Percentiles rank a stretch among this genome's conserved stretches.
These are phyloP conservation scores for Sinodicranocentrus sp. DNA, from an alignment of 2,888 invertebrate genomes.

Conservation along the genomic window DNA sequence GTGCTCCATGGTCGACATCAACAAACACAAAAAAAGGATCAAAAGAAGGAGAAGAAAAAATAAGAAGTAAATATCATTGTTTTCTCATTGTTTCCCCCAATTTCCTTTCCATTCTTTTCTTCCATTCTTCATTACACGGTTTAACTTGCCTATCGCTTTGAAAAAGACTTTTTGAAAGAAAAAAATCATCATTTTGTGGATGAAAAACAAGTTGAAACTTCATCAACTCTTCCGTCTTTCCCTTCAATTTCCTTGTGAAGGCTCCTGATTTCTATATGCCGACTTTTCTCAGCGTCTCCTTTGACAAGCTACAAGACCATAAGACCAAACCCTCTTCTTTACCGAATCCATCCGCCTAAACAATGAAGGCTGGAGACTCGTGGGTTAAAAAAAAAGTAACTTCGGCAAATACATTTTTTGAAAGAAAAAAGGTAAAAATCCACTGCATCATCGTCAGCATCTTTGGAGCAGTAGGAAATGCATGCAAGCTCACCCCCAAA, in stretches of 20 bases:
- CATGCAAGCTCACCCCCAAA: slow-evolving; percentile 51
- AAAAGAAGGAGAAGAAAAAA: slow-evolving; percentile 21
- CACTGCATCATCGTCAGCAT: slow-evolving; percentile 37
- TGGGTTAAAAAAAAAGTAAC: background rate
- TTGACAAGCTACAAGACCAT: slow-evolving; percentile 38
- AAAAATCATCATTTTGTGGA: slow-evolving; percentile 36
- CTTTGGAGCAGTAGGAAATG: slow-evolving; percentile 56
- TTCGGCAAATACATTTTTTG: slow-evolving; percentile 25
- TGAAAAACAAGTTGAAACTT: slow-evolving; percentile 53
- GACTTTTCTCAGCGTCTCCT: slow-evolving; percentile 3
- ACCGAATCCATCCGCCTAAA: background rate
- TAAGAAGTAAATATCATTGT: slow-evolving; percentile 56
- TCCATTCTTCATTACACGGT: slow-evolving; percentile 62
- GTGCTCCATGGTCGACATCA: slow-evolving; percentile 32
- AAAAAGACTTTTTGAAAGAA: slow-evolving; percentile 1
- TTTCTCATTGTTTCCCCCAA: slow-evolving; percentile 49
- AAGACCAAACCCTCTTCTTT: slow-evolving; percentile 26
- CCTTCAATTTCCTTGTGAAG: slow-evolving; percentile 19
- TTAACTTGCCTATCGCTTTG: slow-evolving; percentile 35
- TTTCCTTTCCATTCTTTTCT: slow-evolving; percentile 39
- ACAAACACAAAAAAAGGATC: slow-evolving; percentile 38
- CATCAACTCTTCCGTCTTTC: slow-evolving; percentile 55
- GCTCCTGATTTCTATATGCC: slow-evolving; percentile 50
- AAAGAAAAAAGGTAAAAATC: slow-evolving; percentile 37
- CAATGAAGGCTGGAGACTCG: no score